Base-by-base conservation (phyloP, 2,797 vertebrate species). In the Cichlasoma orientale region DNA sequence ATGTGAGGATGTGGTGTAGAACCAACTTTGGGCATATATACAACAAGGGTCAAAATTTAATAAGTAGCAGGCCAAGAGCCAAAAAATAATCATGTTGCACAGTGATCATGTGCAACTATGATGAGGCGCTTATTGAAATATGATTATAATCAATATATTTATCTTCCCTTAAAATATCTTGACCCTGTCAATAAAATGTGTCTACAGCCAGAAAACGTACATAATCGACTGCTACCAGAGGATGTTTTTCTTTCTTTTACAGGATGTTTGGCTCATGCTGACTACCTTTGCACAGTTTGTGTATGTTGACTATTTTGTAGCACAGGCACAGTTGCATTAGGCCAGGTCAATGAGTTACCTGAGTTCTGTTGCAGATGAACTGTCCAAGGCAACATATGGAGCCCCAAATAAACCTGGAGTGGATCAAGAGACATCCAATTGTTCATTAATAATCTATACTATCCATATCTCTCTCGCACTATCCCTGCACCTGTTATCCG, bases 381-480 rank as follows among this genome's bases (percentile, higher is more conserved):
- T 88, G 80, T 92, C 90, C 89, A 79, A 89, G 36, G 75, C 77
- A 76, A 84, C 92, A 93, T 93, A 92, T 92, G 92, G 91, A 88
- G 82, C 81, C 77, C 77, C 84, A 90, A 89, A 92, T 79, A 91
- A 79, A 91, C 88, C 77, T 52, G 72, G 54, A 82, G 82, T 81
- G 11, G 74, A 89, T 89, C 89, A 89, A 82, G 81, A 88, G 72
- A 83, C 83, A 82, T 89, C 86, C 87, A 91, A 87, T 90, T 84
- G 80, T 90, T 93, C 85, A 90, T 93, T 92, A 94, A 94, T 94
- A 94, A 93, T 91, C 90, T 90, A 92, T 89, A 92, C 89, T 87
- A 91, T 92, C 90, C 80, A 82, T 92, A 92, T 89, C 85, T 59
- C 78, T 86, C 77, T 89, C 77, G 74, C 78, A 92, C 79, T 87